These are phyloP conservation scores for Asobara japonica DNA, from an alignment of 1,140 invertebrate species.

Conservation along the genomic window DNA sequence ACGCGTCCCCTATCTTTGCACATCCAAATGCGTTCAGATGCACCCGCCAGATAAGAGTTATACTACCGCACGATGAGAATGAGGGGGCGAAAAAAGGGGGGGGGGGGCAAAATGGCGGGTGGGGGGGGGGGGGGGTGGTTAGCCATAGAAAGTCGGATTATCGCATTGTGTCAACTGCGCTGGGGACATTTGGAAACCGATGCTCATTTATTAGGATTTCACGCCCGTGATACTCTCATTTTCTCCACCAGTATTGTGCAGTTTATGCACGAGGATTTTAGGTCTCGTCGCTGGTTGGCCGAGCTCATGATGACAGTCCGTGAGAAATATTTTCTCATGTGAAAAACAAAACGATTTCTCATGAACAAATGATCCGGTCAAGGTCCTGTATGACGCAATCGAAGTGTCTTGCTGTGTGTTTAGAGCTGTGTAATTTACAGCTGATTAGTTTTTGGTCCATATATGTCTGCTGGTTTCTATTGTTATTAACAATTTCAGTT, in stretches of 20 bases:
- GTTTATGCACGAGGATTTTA: slow-evolving; percentile 46
- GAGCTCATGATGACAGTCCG: background rate
- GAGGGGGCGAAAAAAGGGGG: background rate
- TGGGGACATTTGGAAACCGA: slow-evolving; percentile 40
- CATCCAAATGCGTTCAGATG: slow-evolving; percentile 40
- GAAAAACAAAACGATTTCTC: background rate
- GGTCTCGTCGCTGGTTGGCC: background rate
- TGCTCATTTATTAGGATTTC: slow-evolving; percentile 65
- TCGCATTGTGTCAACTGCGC: slow-evolving; percentile 36
- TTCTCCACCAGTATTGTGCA: background rate
- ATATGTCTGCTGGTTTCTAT: too few species aligned
- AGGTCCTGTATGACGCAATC: too few species aligned
- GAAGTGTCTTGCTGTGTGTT: too few species aligned
- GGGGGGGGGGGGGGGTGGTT: slow-evolving; percentile 30
- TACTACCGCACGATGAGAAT: background rate
- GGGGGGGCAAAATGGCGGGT: background rate
- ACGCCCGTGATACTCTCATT: slow-evolving; percentile 56
- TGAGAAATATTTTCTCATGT: background rate
- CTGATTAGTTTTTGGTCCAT: too few species aligned
- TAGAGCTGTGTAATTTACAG: too few species aligned
- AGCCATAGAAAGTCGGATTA: too few species aligned
- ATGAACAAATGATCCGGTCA: background rate
- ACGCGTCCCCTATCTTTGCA: slow-evolving; percentile 39
- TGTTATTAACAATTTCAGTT: too few species aligned
- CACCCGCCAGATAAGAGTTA: slow-evolving; percentile 39